A percentile compares a stretch with the other conserved stretches of the same genome.
These are phyloP conservation scores for Lepus oiostolus DNA, from an alignment of 2,797 vertebrate genomes.

Conservation along the genomic window DNA sequence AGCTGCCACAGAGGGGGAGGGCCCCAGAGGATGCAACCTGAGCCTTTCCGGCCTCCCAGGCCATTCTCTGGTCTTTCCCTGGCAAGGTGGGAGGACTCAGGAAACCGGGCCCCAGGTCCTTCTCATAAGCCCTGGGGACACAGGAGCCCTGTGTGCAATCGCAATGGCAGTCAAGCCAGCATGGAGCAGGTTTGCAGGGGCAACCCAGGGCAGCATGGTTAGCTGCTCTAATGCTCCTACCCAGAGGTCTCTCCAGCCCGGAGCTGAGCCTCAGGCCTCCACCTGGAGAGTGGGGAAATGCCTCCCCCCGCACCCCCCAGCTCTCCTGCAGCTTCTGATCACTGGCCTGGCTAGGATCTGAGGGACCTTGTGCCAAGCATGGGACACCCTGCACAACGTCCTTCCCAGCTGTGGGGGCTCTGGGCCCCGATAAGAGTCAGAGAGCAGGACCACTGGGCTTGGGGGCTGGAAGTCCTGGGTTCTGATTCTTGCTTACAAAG, in stretches of 20 bases:
- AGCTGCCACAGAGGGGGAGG: not conserved
- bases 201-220: conserved; percentile 68
- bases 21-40: not conserved
- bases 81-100: not conserved
- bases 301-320: not conserved
- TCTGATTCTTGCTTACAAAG: not conserved
- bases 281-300: too few species aligned
- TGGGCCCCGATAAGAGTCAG: not conserved
- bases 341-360: not conserved
- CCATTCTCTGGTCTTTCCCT: not conserved
- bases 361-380: not conserved
- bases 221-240: conserved; percentile 78
- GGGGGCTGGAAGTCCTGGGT: not conserved
- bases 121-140: conserved; percentile 66
- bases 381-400: not conserved
- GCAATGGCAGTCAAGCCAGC: conserved; percentile 48
- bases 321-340: not conserved
- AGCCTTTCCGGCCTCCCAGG: not conserved
- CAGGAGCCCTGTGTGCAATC: conserved; percentile 48
- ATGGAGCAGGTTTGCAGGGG: conserved; percentile 65
- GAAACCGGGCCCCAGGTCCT: not conserved
- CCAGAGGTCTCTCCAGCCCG: too few species aligned
- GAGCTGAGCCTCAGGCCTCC: too few species aligned
- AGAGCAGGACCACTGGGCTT: not conserved
- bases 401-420: not conserved